phyloP scores from a whole-genome alignment of 2,113 vertebrate genomes.

The Furnarius figulus region DNA sequence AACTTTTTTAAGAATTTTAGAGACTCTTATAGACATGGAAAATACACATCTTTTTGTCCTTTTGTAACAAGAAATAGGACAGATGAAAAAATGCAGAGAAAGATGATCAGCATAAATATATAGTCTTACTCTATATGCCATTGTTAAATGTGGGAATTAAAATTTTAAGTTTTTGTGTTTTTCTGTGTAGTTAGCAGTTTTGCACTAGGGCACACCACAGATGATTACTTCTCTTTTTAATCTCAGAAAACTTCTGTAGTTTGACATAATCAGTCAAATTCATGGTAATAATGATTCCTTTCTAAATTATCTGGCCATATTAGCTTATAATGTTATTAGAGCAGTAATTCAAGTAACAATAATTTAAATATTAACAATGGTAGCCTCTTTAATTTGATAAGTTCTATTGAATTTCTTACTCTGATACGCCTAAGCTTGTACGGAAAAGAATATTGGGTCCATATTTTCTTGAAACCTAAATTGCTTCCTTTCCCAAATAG shows the following conservation, averaged over 20 bases:
- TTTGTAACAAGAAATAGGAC: not conserved
- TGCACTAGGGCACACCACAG: not conserved
- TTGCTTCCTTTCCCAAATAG: not conserved
- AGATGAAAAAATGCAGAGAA: not conserved
- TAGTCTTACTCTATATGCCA: not conserved
- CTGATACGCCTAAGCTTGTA: not conserved
- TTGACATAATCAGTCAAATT: not conserved
- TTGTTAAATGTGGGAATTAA: not conserved
- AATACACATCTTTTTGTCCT: not conserved
- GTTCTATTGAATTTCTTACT: not conserved
- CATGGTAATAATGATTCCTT: not conserved
- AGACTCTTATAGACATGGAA: not conserved
- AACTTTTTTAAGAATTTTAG: not conserved
- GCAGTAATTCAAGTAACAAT: not conserved
- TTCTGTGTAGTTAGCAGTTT: not conserved
- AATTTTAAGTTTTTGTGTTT: not conserved
- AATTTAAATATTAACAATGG: not conserved
- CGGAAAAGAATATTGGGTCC: not conserved
- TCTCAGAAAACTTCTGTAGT: not conserved
- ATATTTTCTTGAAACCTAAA: not conserved
- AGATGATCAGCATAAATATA: not conserved
- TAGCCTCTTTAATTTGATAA: not conserved
- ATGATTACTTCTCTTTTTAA: not conserved
- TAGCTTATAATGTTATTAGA: not conserved
- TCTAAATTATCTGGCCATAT: not conserved